Base-by-base conservation (phyloP, 2,888 invertebrate genomes). In the Oxyteleia sp. region DNA sequence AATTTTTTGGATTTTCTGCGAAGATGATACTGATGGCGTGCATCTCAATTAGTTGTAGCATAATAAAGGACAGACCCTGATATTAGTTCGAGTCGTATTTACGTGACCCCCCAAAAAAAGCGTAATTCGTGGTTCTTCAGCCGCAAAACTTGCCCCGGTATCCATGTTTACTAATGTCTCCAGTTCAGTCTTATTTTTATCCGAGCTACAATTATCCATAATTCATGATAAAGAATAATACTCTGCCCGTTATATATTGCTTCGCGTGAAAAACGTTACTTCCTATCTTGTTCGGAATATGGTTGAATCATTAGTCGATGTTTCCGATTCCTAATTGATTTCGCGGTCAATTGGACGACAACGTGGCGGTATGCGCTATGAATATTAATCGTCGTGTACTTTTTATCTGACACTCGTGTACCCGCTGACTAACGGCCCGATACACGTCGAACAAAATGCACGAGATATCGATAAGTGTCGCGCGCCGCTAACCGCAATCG, bases 401-500 rank as follows among this genome's bases (percentile, higher is more conserved):
- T 84, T 84, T 84, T 75, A 79, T 75, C 79, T 71, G 35, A 63
- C 79, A 75, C 79, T 41, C 71, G 47, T 68, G 78, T 82, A 78
- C 26, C 38, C 53, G 75, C 61, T 71, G 69, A 82, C 68, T 75
- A 71, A 76, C 76, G 66, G 35, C 20, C 45, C 63, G 78, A 68
- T 59, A 68, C 45, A 61, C n/a, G 51, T 4, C 23, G 41, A 59
- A 66, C 66, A 74, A 78, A 78, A 72, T 72, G 72, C 35, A 47
- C 41, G 69, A 64, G 75, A 78, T 84, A 85, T 75, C 76, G 86
- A 85, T 82, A 85, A 86, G 83, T 84, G 84, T 86, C 87, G 87
- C 85, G 85, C 86, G 86, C 84, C 85, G 85, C 76, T 88, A 87
- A 87, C 85, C 86, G 85, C 84, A 83, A 87, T 89, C 88, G 87